phyloP scores from a whole-genome alignment of 2,888 invertebrate genomes.

The Caenorhabditis macrosperma region DNA sequence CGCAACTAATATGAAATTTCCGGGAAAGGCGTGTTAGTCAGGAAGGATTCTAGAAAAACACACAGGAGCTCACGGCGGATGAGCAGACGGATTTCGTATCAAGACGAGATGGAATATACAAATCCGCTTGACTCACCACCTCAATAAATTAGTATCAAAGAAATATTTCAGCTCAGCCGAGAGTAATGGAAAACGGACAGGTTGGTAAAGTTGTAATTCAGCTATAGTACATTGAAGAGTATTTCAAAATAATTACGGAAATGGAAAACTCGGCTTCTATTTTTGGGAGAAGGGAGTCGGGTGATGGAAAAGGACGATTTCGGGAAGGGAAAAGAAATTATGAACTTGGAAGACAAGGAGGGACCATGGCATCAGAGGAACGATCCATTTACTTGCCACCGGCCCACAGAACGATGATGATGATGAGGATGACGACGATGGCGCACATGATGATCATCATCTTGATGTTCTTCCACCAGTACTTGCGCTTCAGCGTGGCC shows the following conservation, averaged over 20 bases:
- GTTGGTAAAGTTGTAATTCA: conserved; percentile 19
- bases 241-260: conserved; percentile 7
- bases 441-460: conserved; percentile 80
- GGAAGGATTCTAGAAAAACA: conserved; percentile 45
- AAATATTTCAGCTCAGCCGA: conserved; percentile 41
- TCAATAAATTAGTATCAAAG: conserved; percentile 54
- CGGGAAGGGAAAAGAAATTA: conserved; percentile 24
- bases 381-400: conserved; percentile 61
- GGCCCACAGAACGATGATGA: conserved; percentile 79
- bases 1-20: conserved; percentile 54
- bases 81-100: conserved; percentile 16
- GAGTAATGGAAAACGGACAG: conserved; percentile 22
- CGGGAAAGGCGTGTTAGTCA: conserved; percentile 46
- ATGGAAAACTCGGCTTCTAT: conserved; percentile 46
- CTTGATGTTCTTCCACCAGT: conserved; percentile 81
- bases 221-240: conserved; percentile 41
- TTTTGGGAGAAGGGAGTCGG: conserved; percentile 25
- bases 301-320: conserved; percentile 20
- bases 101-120: neutral
- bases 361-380: neutral
- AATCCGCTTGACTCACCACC: conserved; percentile 14
- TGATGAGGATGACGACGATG: conserved; percentile 75
- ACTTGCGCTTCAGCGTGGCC: conserved; percentile 80
- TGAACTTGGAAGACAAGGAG: conserved; percentile 3
- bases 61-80: conserved; percentile 43